Conservation (phyloP, 2,797 vertebrate genomes). For the Chlorospingus semifuscus region DNA sequence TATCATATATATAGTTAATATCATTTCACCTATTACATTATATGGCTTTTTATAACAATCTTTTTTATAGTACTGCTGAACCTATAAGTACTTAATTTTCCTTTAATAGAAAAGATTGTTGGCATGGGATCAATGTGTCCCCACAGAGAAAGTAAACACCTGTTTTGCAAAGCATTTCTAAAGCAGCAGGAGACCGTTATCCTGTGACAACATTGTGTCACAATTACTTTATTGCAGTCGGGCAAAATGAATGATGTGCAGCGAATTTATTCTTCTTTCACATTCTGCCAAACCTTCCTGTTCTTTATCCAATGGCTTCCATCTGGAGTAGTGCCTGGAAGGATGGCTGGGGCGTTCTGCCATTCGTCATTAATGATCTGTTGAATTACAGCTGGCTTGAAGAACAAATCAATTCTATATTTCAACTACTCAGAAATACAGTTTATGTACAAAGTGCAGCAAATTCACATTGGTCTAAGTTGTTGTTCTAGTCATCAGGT, state of each 20-base stretch:
- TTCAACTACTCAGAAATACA: background rate
- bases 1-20: background rate
- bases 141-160: conserved; percentile 62
- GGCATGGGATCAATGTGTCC: conserved; percentile 1
- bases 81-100: conserved; percentile 27
- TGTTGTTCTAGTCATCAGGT: background rate
- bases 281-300: conserved; percentile 29
- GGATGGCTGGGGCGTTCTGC: conserved; percentile 12
- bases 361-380: conserved; percentile 37
- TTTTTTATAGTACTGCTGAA: conserved; percentile 2
- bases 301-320: conserved; percentile 46
- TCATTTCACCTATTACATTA: background rate
- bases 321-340: conserved; percentile 52
- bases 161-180: conserved; percentile 56
- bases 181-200: conserved; percentile 50
- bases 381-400: conserved; percentile 10
- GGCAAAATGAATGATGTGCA: conserved; percentile 56
- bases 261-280: conserved; percentile 35
- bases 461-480: background rate
- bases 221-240: conserved; percentile 60
- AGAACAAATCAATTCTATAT: background rate
- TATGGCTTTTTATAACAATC: background rate
- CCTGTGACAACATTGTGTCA: conserved; percentile 56
- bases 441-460: background rate
- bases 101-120: conserved; percentile 36